Percentiles rank a stretch among this genome's conserved stretches.
Evolutionary conservation across 2,113 vertebrate species (phyloP).

Genomic region (Henicopernis longicauda): DNA sequence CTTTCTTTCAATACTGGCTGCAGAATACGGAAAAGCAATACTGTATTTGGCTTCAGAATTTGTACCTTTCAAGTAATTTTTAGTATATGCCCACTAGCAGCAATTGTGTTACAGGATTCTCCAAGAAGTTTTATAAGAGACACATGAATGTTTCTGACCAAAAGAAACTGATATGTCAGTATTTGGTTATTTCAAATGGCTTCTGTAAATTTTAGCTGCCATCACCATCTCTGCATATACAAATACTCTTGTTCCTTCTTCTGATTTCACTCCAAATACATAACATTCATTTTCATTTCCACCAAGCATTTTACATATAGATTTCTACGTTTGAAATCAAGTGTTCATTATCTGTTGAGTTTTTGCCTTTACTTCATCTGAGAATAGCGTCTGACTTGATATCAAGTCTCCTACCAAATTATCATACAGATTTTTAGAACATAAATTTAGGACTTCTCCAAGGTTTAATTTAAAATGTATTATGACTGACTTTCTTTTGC

Average conservation of each 20-base stretch:
- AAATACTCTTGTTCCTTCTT: neutral
- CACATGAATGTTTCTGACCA: neutral
- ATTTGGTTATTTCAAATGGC: neutral
- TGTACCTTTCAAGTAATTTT: neutral
- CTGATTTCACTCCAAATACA: neutral
- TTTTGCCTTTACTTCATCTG: neutral
- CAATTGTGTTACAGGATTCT: neutral
- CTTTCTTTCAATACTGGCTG: neutral
- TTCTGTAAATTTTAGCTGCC: neutral
- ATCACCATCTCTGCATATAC: neutral
- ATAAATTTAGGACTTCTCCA: neutral
- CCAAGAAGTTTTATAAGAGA: neutral
- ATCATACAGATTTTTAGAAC: neutral
- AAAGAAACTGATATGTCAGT: neutral
- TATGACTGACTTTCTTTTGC: neutral
- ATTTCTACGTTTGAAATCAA: neutral
- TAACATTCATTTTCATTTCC: neutral
- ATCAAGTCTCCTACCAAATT: neutral
- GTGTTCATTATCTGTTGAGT: neutral
- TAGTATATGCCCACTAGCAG: neutral
- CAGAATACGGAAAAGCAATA: neutral
- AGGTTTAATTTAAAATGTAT: neutral
- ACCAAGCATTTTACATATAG: neutral
- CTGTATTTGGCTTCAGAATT: neutral
- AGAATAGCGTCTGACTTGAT: neutral